Evolutionary conservation across 2,797 vertebrate genomes (phyloP), one percentile per base, ranked within the genome.

Genomic region (Cheirogaleus major): DNA sequence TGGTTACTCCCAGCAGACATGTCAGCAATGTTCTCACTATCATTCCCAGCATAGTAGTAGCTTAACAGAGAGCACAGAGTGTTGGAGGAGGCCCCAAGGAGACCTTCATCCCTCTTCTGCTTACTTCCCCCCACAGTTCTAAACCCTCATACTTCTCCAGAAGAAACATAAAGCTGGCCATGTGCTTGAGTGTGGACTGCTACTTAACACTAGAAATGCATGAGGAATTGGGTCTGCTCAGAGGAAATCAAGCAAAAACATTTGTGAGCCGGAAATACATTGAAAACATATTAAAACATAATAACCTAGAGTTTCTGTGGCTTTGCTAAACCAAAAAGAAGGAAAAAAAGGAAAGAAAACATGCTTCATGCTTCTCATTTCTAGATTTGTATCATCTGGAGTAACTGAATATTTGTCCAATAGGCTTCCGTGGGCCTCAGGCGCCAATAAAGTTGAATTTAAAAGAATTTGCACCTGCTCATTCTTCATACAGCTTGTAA

Each of bases 331-430:
- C 30, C 69, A 81, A 75, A 91, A 96, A 87, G 80, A 63, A 61
- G 73, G 23, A 30, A 59, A 88, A 88, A 78, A 72, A 87, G 59
- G 43, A 73, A 94, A 93, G 67, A 97, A 96, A 94, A 87, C n/a
- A 32, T 72, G 43, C 85, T 91, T 97, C 52, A 32, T 72, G 43
- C 89, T 91, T 97, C 52, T 95, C 83, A 79, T 89, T 94, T 98
- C 87, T 96, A 72, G 79, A 96, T 93, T 95, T 93, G 43, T 43
- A 61, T 87, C 95, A 88, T 92, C 70, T 92, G 43, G 43, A 76
- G 59, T 92, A 93, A 92, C 67, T 45, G 41, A 78, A 50, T 57
- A 41, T 55, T 93, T 73, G 48, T 61, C 67, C 85, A 94, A 14
- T 63, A 35, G 38, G 43, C 45, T 95, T 95, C 78, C 45, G 72